phyloP scores from a whole-genome alignment of 2,113 vertebrate genomes.

The Cariama cristata region DNA sequence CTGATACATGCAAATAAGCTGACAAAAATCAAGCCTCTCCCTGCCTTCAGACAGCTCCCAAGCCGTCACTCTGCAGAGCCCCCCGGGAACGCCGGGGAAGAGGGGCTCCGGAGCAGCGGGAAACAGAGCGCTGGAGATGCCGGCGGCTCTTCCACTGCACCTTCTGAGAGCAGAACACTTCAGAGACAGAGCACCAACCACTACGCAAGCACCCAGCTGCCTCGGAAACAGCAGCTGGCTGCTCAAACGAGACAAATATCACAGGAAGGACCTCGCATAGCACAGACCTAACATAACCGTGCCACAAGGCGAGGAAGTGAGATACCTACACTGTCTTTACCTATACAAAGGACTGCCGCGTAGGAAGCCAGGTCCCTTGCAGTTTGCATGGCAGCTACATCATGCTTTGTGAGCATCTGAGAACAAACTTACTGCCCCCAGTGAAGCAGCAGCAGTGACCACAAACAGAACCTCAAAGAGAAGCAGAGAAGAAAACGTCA shows the following conservation, averaged over 20 bases:
- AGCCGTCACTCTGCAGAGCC: not conserved
- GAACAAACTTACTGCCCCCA: not conserved
- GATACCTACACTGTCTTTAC: not conserved
- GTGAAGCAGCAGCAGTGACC: not conserved
- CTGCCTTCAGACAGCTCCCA: not conserved
- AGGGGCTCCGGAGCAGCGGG: accelerated
- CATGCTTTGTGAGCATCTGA: not conserved
- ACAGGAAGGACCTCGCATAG: not conserved
- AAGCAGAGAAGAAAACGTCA: not conserved
- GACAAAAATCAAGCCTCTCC: not conserved
- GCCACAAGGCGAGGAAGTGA: not conserved
- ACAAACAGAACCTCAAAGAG: not conserved
- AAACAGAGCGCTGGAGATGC: not conserved
- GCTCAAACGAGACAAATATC: not conserved
- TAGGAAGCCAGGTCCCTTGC: not conserved
- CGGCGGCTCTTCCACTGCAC: not conserved
- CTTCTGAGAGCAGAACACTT: not conserved
- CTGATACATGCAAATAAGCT: not conserved
- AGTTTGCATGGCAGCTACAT: not conserved
- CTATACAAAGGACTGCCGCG: not conserved
- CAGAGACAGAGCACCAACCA: not conserved
- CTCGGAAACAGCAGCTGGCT: not conserved
- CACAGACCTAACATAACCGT: not conserved
- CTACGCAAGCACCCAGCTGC: not conserved
- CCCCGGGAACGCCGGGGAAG: accelerated